Evolutionary conservation across 2,888 invertebrate species (phyloP).

Genomic region (Dolichopus griseipennis): DNA sequence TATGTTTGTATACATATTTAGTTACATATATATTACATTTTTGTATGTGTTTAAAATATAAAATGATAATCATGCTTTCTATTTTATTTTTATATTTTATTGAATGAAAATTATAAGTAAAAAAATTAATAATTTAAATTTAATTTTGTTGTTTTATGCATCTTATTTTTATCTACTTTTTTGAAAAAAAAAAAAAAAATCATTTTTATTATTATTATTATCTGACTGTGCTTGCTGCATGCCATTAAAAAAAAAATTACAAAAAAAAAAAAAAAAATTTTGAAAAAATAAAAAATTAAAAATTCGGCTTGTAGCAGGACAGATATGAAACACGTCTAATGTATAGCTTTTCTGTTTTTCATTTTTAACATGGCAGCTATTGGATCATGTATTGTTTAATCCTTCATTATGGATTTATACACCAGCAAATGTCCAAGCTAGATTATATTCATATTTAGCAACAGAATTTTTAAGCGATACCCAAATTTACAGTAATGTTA

Average conservation of each 20-base stretch:
- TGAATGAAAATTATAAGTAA: too few species aligned
- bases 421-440: conserved; percentile 87
- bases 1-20: background rate
- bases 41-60: background rate
- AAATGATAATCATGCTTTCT: background rate
- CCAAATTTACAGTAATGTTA: conserved; percentile 92
- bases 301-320: conserved; percentile 47
- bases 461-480: conserved; percentile 98
- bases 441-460: conserved; percentile 93
- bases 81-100: background rate
- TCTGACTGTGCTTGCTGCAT: conserved; percentile 30
- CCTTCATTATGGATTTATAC: conserved; percentile 99
- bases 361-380: conserved; percentile 86
- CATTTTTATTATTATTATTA: conserved; percentile 9
- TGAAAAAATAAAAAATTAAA: conserved; percentile 24
- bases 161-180: background rate
- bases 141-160: conserved; percentile 7
- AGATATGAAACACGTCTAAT: conserved; percentile 51
- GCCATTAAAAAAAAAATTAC: conserved; percentile 22
- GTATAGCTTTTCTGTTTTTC: conserved; percentile 83
- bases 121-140: background rate
- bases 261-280: conserved; percentile 18
- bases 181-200: too few species aligned
- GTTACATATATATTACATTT: background rate
- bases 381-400: conserved; percentile 99